Percentiles rank a stretch among this genome's conserved stretches.
These are phyloP conservation scores for Macaria notata DNA, from an alignment of 2,888 invertebrate species.

Conservation along the genomic window DNA sequence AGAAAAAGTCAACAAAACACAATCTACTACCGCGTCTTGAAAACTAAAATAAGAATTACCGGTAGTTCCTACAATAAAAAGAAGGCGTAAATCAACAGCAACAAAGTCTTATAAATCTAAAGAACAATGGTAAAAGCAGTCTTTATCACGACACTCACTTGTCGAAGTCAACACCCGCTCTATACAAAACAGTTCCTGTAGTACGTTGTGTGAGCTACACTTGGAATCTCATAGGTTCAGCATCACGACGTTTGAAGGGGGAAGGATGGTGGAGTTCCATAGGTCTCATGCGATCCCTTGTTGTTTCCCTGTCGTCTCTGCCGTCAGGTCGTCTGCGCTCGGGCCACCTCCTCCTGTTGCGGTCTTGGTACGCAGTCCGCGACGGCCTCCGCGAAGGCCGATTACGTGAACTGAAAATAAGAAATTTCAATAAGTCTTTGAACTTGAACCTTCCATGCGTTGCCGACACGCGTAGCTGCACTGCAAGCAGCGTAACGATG, in stretches of 20 bases:
- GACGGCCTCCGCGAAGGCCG: constrained; percentile 55
- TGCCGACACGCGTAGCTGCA: constrained; percentile 41
- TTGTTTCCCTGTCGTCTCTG: constrained; percentile 26
- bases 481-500: constrained; percentile 24
- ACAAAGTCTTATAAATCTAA: constrained; percentile 4
- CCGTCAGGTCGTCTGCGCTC: constrained; percentile 40
- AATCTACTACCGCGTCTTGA: neutral
- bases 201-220: neutral
- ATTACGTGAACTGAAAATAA: constrained; percentile 52
- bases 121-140: constrained; percentile 9
- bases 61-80: constrained; percentile 11
- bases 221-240: constrained; percentile 7
- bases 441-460: constrained; percentile 47
- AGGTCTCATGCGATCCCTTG: constrained; percentile 30
- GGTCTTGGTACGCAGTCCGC: constrained; percentile 59
- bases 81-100: constrained; percentile 14
- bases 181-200: too few relatives aligned
- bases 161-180: constrained; percentile 1
- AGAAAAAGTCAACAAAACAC: constrained; percentile 14
- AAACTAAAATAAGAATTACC: neutral
- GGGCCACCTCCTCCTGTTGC: constrained; percentile 59
- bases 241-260: constrained; percentile 23
- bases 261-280: constrained; percentile 35
- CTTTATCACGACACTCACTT: constrained; percentile 14
- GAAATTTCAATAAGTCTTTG: constrained; percentile 45